Evolutionary conservation across 2,888 invertebrate species (phyloP).

Genomic region (Pheosia tremula): DNA sequence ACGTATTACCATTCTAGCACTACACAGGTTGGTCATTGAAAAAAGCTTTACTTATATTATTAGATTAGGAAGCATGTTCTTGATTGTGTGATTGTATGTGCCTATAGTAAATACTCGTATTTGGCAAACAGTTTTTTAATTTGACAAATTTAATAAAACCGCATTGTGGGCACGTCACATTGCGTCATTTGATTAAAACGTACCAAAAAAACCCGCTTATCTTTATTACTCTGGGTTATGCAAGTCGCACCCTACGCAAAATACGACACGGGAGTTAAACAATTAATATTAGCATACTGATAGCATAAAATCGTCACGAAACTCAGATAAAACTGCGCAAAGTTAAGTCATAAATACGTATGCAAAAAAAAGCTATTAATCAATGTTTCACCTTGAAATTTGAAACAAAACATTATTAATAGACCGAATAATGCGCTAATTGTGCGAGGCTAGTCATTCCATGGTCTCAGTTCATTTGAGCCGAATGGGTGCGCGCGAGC

Average conservation of each 20-base stretch:
- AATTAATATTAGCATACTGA: constrained; percentile 2
- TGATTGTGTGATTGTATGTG: neutral
- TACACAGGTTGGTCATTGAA: neutral
- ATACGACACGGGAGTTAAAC: neutral
- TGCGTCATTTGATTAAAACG: constrained; percentile 2
- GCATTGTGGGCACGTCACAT: neutral
- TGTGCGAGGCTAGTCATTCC: constrained; percentile 13
- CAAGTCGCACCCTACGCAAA: constrained; percentile 3
- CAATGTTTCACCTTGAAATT: constrained; percentile 5
- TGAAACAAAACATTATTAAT: constrained; percentile 6
- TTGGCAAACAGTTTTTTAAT: no score
- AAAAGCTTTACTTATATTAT: neutral
- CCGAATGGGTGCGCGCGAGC: constrained; percentile 17
- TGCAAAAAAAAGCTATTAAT: constrained; percentile 4
- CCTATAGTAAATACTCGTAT: no score
- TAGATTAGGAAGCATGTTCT: neutral
- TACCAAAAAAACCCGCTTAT: constrained; percentile 5
- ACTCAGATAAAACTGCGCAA: constrained; percentile 5
- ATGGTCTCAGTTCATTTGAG: constrained; percentile 31
- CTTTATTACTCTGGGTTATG: constrained; percentile 1
- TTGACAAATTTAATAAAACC: neutral
- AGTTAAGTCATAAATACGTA: neutral
- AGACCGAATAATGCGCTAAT: constrained; percentile 33
- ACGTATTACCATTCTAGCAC: no score
- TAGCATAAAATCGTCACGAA: constrained; percentile 1